These are phyloP conservation scores for Aurelia coerulea DNA, from an alignment of 30 jellyfish, hydroid and myxozoan genomes.

Conservation along the genomic window DNA sequence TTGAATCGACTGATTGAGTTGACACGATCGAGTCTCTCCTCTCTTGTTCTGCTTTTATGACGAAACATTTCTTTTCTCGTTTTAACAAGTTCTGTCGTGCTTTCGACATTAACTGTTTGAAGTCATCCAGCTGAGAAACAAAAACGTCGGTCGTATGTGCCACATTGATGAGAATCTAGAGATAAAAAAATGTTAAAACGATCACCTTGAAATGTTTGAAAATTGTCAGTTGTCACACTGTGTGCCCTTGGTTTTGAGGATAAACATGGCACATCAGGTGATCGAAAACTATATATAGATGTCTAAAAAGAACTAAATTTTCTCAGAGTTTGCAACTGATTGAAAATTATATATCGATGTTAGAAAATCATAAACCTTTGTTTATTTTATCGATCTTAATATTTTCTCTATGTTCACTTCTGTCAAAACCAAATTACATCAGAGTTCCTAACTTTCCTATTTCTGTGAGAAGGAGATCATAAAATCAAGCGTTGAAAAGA, in stretches of 20 bases:
- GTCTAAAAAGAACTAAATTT: no score
- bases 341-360: no score
- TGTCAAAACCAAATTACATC: no score
- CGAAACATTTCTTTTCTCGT: conserved; percentile 55
- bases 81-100: conserved; percentile 74
- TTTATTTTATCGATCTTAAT: no score
- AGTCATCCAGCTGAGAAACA: conserved; percentile 83
- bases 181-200: not conserved
- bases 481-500: no score
- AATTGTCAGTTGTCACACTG: not conserved
- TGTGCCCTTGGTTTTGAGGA: not conserved
- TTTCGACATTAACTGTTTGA: conserved; percentile 57
- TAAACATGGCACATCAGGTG: not conserved
- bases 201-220: not conserved
- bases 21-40: conserved; percentile 52
- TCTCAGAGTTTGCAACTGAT: no score
- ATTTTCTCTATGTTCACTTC: no score
- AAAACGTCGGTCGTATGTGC: conserved; percentile 77
- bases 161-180: conserved; percentile 66
- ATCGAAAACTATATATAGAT: no score
- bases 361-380: no score
- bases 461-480: no score
- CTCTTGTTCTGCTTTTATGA: conserved; percentile 1
- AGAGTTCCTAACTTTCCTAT: no score
- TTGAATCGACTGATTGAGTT: conserved; percentile 28